These are phyloP conservation scores for Potorous gilbertii DNA, from an alignment of 2,797 vertebrate genomes.

Conservation along the genomic window DNA sequence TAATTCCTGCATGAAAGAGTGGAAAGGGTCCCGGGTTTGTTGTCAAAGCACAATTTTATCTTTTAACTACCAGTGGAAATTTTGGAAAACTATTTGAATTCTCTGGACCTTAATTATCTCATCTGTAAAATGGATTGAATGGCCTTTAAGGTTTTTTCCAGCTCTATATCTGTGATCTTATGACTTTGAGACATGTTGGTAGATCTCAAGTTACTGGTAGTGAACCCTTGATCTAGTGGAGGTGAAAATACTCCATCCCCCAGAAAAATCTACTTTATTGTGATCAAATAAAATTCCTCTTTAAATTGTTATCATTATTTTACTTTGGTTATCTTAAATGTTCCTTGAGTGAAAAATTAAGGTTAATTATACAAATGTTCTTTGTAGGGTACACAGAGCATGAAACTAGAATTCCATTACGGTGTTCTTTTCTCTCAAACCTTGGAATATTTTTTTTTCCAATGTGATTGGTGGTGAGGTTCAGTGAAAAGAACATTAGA, in stretches of 20 bases:
- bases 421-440: background rate
- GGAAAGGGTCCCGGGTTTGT: background rate
- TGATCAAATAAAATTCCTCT: background rate
- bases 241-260: background rate
- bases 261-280: background rate
- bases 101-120: background rate
- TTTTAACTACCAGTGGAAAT: background rate
- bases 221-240: background rate
- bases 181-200: background rate
- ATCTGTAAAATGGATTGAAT: background rate
- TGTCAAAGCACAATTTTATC: too few relatives aligned
- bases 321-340: too few relatives aligned
- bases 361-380: background rate
- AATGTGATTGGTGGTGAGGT: fast-evolving
- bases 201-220: background rate
- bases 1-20: background rate
- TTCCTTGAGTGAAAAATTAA: too few relatives aligned
- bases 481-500: too few relatives aligned
- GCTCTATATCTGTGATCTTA: background rate
- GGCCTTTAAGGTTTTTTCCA: background rate
- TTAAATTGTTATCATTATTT: background rate
- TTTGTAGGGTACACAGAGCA: background rate
- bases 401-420: background rate
- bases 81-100: background rate
- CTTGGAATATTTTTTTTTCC: background rate